Evolutionary conservation across 2,888 invertebrate species (phyloP).

Genomic region (Heliconius hortense): DNA sequence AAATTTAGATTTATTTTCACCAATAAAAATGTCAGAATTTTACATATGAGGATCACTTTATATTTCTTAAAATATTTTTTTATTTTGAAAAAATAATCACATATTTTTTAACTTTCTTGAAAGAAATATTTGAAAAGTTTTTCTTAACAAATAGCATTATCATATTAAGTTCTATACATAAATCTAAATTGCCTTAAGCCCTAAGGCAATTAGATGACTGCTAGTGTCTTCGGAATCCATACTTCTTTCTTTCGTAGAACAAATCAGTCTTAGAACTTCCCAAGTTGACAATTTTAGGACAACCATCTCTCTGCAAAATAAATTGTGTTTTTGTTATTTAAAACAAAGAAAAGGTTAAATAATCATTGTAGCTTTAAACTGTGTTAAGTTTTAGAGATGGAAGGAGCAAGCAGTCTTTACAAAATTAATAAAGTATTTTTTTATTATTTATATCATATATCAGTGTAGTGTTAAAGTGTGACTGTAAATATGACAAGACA

Average conservation of each 20-base stretch:
- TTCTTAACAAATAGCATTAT: conserved; percentile 2
- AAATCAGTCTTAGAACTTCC: conserved; percentile 99
- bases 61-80: neutral
- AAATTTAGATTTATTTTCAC: conserved; percentile 7
- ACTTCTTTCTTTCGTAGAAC: conserved; percentile 99
- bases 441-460: too few species aligned
- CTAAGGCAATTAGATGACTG: conserved; percentile 40
- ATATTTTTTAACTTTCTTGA: neutral
- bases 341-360: neutral
- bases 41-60: too few species aligned
- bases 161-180: neutral
- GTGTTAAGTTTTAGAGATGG: too few species aligned
- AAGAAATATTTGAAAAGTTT: neutral
- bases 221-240: conserved; percentile 97
- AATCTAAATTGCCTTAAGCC: conserved; percentile 9
- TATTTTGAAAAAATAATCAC: neutral
- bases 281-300: conserved; percentile 99
- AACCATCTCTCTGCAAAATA: conserved; percentile 93
- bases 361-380: too few species aligned
- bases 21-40: conserved; percentile 1
- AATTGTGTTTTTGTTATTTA: neutral
- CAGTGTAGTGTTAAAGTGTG: too few species aligned
- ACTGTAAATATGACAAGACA: too few species aligned
- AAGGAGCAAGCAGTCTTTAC: too few species aligned
- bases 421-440: too few species aligned